phyloP scores from a whole-genome alignment of 2,797 vertebrate species.

The Oophaga sylvatica region DNA sequence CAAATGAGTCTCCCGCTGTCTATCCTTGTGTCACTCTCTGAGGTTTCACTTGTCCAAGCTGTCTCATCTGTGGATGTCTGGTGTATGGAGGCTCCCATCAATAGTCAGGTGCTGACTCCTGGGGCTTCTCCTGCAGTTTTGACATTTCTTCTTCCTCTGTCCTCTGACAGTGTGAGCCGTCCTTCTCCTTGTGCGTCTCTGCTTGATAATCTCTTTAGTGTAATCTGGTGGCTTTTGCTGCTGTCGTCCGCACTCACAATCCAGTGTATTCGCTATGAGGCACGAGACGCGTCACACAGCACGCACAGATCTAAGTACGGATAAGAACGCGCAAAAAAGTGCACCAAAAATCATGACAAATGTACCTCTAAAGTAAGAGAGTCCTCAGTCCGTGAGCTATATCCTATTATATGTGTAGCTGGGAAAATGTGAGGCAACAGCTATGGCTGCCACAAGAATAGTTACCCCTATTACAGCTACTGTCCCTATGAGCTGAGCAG shows the following conservation, averaged over 20 bases:
- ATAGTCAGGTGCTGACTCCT: neutral
- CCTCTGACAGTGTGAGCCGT: neutral
- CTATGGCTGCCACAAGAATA: too few species aligned
- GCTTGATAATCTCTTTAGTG: constrained; percentile 58
- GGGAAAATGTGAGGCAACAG: too few species aligned
- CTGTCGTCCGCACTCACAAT: neutral
- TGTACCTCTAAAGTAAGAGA: neutral
- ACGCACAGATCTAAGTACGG: neutral
- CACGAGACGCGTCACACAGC: neutral
- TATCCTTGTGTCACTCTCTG: neutral
- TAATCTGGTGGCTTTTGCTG: constrained; percentile 59
- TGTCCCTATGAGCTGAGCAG: too few species aligned
- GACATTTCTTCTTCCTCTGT: constrained; percentile 3
- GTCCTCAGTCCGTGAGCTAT: too few species aligned
- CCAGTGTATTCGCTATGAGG: neutral
- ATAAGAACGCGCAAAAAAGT: neutral
- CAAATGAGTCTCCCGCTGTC: constrained; percentile 31
- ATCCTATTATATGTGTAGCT: too few species aligned
- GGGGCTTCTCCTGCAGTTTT: neutral
- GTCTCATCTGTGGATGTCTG: neutral
- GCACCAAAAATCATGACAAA: too few species aligned
- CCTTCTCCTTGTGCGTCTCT: constrained; percentile 32
- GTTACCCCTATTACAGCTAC: too few species aligned
- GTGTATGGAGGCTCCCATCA: neutral
- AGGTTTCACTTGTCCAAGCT: neutral